A percentile compares a stretch with the other conserved stretches of the same genome.
Evolutionary conservation across 1,140 invertebrate genomes (phyloP).

Genomic region (Metaphire vulgaris): DNA sequence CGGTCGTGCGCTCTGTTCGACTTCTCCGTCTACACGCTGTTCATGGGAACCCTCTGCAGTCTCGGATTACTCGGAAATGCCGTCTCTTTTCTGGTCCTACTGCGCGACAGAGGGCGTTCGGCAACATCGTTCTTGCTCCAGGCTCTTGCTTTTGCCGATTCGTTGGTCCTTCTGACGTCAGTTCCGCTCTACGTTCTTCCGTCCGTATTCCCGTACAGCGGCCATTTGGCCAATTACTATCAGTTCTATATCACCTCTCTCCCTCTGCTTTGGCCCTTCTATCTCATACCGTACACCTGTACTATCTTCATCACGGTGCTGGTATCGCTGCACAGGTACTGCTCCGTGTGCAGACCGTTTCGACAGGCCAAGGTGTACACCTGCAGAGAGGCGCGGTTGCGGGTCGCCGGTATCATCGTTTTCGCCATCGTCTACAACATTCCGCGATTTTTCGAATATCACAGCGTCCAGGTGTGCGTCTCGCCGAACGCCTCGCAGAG

Average conservation of each 20-base stretch:
- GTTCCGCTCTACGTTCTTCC: conserved; percentile 21
- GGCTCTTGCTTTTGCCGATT: conserved; percentile 26
- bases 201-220: conserved; percentile 1
- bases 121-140: conserved; percentile 24
- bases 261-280: conserved; percentile 24
- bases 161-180: conserved; percentile 21
- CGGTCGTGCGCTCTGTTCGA: conserved; percentile 21
- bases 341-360: conserved; percentile 12
- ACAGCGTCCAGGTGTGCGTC: neutral
- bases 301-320: conserved; percentile 27
- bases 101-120: conserved; percentile 4
- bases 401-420: neutral
- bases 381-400: neutral
- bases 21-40: conserved; percentile 25
- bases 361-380: neutral
- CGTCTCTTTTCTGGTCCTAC: conserved; percentile 18
- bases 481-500: conserved; percentile 1
- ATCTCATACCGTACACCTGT: conserved; percentile 23
- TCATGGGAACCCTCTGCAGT: conserved; percentile 13
- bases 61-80: conserved; percentile 25
- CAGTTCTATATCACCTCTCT: conserved; percentile 7
- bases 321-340: conserved; percentile 27
- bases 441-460: conserved; percentile 7
- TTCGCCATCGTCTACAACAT: conserved; percentile 6
- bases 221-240: neutral